Conservation (phyloP, 2,113 vertebrate genomes). For the Myxocyprinus asiaticus region DNA sequence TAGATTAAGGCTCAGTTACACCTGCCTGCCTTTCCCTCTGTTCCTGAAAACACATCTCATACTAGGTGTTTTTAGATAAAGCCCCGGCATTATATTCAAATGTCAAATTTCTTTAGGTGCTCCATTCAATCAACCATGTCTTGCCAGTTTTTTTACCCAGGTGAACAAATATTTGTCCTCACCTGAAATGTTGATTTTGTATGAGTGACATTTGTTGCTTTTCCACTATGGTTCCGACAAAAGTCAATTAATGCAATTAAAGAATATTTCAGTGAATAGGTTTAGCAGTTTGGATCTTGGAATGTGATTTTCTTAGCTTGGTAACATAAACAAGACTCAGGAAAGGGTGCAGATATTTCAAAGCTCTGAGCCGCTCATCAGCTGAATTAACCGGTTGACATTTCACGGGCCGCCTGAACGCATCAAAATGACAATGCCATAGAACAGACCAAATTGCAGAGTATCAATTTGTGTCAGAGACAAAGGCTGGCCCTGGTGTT, state of each 20-base stretch:
- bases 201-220: slow-evolving; percentile 23
- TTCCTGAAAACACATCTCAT: slow-evolving; percentile 38
- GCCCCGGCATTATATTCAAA: slow-evolving; percentile 46
- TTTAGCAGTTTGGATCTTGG: slow-evolving; percentile 11
- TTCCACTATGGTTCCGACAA: slow-evolving; percentile 25
- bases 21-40: slow-evolving; percentile 12
- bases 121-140: neutral
- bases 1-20: slow-evolving; percentile 46
- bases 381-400: slow-evolving; percentile 54
- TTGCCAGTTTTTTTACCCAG: slow-evolving; percentile 18
- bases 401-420: slow-evolving; percentile 48
- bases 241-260: slow-evolving; percentile 51
- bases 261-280: slow-evolving; percentile 27
- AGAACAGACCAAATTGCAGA: slow-evolving; percentile 47
- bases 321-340: neutral
- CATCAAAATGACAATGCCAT: slow-evolving; percentile 49
- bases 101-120: slow-evolving; percentile 23
- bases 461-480: slow-evolving; percentile 46
- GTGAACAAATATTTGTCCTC: slow-evolving; percentile 25
- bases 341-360: neutral
- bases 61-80: slow-evolving; percentile 47
- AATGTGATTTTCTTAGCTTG: slow-evolving; percentile 3
- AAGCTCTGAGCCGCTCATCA: slow-evolving; percentile 15
- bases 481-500: slow-evolving; percentile 13
- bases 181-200: slow-evolving; percentile 28